These are phyloP conservation scores for Ostrea edulis DNA, from an alignment of 1,140 invertebrate genomes.

Conservation along the genomic window DNA sequence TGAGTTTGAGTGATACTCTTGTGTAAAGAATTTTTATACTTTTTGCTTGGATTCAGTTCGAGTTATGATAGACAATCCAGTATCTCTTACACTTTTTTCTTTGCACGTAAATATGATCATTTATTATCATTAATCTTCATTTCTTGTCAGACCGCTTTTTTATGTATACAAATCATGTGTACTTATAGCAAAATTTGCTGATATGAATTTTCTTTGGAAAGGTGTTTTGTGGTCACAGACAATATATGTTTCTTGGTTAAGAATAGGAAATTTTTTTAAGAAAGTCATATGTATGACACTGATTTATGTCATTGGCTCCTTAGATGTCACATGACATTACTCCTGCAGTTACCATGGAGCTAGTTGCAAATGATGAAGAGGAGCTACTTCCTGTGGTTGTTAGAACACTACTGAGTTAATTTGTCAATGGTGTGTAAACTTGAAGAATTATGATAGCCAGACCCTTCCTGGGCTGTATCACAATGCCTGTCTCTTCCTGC, in stretches of 20 bases:
- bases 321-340: background rate
- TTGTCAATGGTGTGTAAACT: conserved; percentile 51
- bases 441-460: conserved; percentile 34
- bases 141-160: conserved; percentile 7
- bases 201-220: background rate
- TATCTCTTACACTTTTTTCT: conserved; percentile 9
- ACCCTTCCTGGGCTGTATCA: conserved; percentile 34
- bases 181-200: background rate
- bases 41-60: background rate
- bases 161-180: conserved; percentile 31
- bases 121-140: conserved; percentile 34
- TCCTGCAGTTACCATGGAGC: conserved; percentile 33
- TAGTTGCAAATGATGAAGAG: conserved; percentile 40
- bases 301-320: background rate
- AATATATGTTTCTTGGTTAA: background rate
- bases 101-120: conserved; percentile 30
- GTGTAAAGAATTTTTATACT: conserved; percentile 1
- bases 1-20: conserved; percentile 32
- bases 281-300: background rate
- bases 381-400: conserved; percentile 35
- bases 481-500: conserved; percentile 40
- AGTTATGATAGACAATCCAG: conserved; percentile 25
- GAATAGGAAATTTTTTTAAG: background rate
- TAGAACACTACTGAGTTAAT: conserved; percentile 56
- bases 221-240: background rate